Evolutionary conservation across 92 coral and sea anemone species (phyloP), one percentile per base, ranked within the genome.

Genomic region (Phymanthus crucifer): DNA sequence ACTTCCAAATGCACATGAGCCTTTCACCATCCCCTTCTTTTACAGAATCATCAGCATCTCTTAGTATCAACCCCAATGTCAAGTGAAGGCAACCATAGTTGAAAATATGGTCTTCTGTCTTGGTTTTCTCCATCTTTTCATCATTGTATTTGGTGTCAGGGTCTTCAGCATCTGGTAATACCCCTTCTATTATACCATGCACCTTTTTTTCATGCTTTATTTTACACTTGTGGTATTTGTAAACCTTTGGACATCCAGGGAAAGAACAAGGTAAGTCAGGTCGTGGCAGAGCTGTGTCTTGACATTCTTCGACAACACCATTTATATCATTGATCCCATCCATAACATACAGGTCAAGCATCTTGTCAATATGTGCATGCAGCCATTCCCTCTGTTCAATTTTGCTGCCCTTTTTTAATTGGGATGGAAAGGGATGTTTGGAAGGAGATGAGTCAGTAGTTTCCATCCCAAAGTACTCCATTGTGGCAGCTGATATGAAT

Each of bases 11-110:
- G 27, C 90, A 66, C 72, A 72, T 29, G 7, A 85, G 76, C n/a
- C 88, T 68, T 52, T 82, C 90, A 32, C 90, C 85, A 77, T 89
- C 93, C 5, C 90, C 93, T 70, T 38, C 45, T 38, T 38, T 38
- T 1, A 85, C 93, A 29, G 85, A 64, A 72, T 89, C 90, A 5
- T 86, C 85, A 4, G 93, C 93, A 89, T 89, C 80, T 50, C 83
- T 61, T 16, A 79, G 52, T 34, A 89, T 61, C 31, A 89, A 85
- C n/a, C 90, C 93, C 27, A 85, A 78, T 66, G 80, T 85, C 23
- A 89, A 13, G 40, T 73, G 78, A 19, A 89, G 72, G 27, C 93
- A 89, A 32, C 90, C 93, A 84, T 89, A 85, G 48, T 74, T 85
- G 72, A 75, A 80, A 31, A 85, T 66, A 12, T 9, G 23, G 40